phyloP scores from a whole-genome alignment of 2,113 vertebrate genomes.

The Platycercus adscitus region DNA sequence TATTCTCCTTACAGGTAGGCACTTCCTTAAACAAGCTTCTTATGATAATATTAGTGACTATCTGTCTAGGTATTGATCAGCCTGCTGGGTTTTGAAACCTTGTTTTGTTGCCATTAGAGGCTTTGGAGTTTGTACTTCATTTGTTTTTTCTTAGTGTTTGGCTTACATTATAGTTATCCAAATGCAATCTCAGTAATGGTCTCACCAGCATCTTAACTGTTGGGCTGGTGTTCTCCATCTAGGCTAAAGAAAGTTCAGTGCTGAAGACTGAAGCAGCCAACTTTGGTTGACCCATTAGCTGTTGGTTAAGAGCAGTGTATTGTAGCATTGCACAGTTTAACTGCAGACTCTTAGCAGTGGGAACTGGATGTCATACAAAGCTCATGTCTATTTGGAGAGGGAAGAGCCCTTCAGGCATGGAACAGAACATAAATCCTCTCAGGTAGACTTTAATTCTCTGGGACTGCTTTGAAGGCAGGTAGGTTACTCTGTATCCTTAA shows the following conservation, averaged over 20 bases:
- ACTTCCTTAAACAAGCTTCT: not conserved
- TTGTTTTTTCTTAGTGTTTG: not conserved
- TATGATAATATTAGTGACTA: not conserved
- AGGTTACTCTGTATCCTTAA: not conserved
- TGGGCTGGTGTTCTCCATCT: not conserved
- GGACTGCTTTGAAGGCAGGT: not conserved
- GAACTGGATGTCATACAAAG: not conserved
- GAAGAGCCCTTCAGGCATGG: not conserved
- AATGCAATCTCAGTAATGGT: not conserved
- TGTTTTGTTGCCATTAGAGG: not conserved
- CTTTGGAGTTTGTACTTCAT: not conserved
- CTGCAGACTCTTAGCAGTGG: not conserved
- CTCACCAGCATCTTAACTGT: not conserved
- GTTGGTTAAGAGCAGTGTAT: not conserved
- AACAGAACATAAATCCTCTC: not conserved
- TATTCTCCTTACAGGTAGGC: slow-evolving; percentile 94
- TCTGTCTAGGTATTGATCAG: not conserved
- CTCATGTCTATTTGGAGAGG: not conserved
- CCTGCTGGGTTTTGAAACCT: not conserved
- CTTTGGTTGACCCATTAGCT: not conserved
- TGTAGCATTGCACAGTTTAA: not conserved
- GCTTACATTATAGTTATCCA: not conserved
- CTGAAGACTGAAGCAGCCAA: not conserved
- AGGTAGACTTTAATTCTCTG: not conserved
- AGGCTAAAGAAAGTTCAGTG: not conserved